phyloP scores from a whole-genome alignment of 1,140 invertebrate genomes.

The Steinernema feltiae region DNA sequence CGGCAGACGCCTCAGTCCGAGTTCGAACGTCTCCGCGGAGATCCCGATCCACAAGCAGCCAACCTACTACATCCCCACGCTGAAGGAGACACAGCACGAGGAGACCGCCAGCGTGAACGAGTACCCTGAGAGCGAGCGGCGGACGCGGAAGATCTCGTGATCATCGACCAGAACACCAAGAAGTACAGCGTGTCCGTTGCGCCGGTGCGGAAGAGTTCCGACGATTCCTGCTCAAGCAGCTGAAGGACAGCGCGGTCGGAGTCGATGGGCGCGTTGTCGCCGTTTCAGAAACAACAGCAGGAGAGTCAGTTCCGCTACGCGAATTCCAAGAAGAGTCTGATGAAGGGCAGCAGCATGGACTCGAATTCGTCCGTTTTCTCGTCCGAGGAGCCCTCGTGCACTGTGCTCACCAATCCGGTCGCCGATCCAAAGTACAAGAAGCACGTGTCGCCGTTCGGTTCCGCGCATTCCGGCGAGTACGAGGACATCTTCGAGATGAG shows the following conservation, averaged over 20 bases:
- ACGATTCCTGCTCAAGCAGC: neutral
- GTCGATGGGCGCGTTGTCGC: neutral
- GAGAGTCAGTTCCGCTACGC: neutral
- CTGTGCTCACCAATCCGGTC: neutral
- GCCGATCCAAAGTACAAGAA: neutral
- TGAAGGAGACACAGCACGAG: conserved; percentile 44
- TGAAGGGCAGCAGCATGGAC: neutral
- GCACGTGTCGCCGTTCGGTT: neutral
- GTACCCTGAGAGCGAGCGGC: conserved; percentile 35
- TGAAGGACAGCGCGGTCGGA: neutral
- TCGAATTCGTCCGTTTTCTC: neutral
- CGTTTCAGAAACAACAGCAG: neutral
- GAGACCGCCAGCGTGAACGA: conserved; percentile 41
- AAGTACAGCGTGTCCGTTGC: conserved; percentile 42
- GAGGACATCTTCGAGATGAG: neutral
- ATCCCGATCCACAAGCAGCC: conserved; percentile 13
- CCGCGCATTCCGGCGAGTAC: neutral
- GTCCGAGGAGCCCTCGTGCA: neutral
- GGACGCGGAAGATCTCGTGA: conserved; percentile 50
- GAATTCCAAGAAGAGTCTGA: neutral
- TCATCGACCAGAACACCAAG: conserved; percentile 41
- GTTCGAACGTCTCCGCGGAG: conserved; percentile 16
- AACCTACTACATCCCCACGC: conserved; percentile 48
- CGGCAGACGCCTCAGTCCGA: conserved; percentile 43
- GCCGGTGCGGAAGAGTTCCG: neutral